Conservation (phyloP, 2,888 invertebrate species). For the Watsonalla binaria region DNA sequence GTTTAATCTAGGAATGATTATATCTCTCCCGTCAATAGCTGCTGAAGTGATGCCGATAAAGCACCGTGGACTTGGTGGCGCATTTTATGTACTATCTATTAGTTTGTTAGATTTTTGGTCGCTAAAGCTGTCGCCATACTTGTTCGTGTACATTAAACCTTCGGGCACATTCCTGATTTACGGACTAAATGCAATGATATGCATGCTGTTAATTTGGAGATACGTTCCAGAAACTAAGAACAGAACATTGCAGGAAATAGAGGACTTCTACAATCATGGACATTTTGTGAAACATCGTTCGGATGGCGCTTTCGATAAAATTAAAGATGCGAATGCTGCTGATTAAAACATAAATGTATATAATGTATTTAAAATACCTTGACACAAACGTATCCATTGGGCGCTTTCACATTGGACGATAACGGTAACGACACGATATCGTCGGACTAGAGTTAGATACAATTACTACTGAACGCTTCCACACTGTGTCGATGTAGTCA, state of each 20-base stretch:
- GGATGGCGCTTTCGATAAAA: neutral
- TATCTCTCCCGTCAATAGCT: slow-evolving; percentile 9
- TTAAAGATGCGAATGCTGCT: slow-evolving; percentile 10
- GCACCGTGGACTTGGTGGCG: slow-evolving; percentile 3
- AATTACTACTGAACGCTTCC: too few species aligned
- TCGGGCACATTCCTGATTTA: slow-evolving; percentile 16
- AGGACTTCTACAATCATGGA: slow-evolving; percentile 1
- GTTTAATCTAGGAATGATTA: slow-evolving; percentile 10
- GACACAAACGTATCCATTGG: too few species aligned
- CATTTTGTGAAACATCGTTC: neutral
- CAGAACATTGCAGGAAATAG: slow-evolving; percentile 16
- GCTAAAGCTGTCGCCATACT: slow-evolving; percentile 8
- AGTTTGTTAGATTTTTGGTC: neutral
- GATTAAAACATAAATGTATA: neutral
- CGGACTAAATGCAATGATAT: slow-evolving; percentile 9
- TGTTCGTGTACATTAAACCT: slow-evolving; percentile 13
- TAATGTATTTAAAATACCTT: too few species aligned
- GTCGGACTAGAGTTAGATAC: too few species aligned
- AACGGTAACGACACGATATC: too few species aligned
- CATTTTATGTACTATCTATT: neutral
- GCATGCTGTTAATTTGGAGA: slow-evolving; percentile 13
- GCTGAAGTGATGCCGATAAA: slow-evolving; percentile 20
- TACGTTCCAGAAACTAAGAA: slow-evolving; percentile 20
- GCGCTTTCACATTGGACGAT: too few species aligned
- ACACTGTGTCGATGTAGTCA: too few species aligned